phyloP scores from a whole-genome alignment of 1,140 invertebrate species.

The Samia ricini region DNA sequence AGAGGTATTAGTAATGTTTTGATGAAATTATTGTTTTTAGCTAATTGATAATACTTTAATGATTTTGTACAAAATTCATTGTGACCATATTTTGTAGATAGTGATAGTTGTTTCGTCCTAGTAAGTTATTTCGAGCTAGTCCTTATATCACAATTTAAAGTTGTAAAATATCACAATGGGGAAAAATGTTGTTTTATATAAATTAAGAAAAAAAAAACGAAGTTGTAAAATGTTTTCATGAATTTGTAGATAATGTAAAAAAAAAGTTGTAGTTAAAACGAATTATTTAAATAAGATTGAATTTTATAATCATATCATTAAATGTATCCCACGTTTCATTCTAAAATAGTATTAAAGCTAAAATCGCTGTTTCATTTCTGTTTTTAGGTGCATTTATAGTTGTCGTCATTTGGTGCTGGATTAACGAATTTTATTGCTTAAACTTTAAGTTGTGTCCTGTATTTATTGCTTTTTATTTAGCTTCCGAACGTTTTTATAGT shows the following conservation, averaged over 20 bases:
- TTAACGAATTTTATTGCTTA: conserved; percentile 18
- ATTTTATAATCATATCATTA: conserved; percentile 76
- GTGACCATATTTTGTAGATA: conserved; percentile 57
- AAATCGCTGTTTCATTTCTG: conserved; percentile 24
- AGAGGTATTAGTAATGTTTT: conserved; percentile 29
- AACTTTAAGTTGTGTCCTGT: conserved; percentile 16
- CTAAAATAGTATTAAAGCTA: conserved; percentile 9
- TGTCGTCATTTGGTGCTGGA: conserved; percentile 29
- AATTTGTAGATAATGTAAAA: conserved; percentile 73
- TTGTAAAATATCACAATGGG: conserved; percentile 1
- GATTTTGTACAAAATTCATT: conserved; percentile 62
- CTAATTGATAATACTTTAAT: conserved; percentile 25
- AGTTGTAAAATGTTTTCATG: conserved; percentile 53
- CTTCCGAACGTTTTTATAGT: conserved; percentile 3
- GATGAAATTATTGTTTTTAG: conserved; percentile 32
- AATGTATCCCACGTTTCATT: conserved; percentile 38
- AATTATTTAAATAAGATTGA: conserved; percentile 59
- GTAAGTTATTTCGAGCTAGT: conserved; percentile 73
- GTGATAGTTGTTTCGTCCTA: conserved; percentile 62
- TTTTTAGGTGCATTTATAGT: conserved; percentile 20
- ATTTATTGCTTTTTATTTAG: conserved; percentile 14
- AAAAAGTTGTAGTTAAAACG: conserved; percentile 49
- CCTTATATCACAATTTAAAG: conserved; percentile 61
- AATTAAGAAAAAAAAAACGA: conserved; percentile 28
- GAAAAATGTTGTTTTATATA: conserved; percentile 35